Evolutionary conservation across 2,888 invertebrate species (phyloP), one percentile per base, ranked within the genome.

Genomic region (Drosophila borealis): DNA sequence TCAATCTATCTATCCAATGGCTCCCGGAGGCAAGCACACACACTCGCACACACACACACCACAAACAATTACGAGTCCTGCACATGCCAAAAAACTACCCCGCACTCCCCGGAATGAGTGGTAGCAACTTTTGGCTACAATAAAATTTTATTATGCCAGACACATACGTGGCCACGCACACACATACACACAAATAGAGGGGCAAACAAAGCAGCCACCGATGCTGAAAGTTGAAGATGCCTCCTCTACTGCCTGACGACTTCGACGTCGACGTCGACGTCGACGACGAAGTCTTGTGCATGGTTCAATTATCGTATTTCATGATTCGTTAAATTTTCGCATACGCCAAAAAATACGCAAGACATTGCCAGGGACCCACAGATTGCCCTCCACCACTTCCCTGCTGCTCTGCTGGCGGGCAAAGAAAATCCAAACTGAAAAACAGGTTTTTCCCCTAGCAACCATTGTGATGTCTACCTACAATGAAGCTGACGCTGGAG

Each of bases 261-360:
- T n/a, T 14, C 4, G 60, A 45, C 56, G 48, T n/a, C 60, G 46
- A 50, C 63, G 41, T 29, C 29, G 8, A 0, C 55, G 42, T 60
- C 61, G 76, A 61, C 70, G 88, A 86, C 77, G 79, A 85, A 85
- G 84, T 88, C 89, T 84, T 88, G 85, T 90, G 91, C 89, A 91
- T 91, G 91, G 89, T 90, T 91, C 90, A 90, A 90, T 90, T 90
- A 91, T 91, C 89, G 89, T 89, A 91, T 90, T 90, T 90, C 90
- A 91, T 90, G 90, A 90, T 91, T 90, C 91, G 90, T 90, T 90
- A 91, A 90, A 89, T 90, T 86, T 86, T 91, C 89, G 88, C 89
- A 91, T 90, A 81, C 85, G 82, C 79, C 82, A 80, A 80, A 81
- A 61, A 53, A 63, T 81, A 80, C 81, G 69, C 75, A 88, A 85